These are phyloP conservation scores for Isotomurus palustris DNA, from an alignment of 2,888 invertebrate genomes.

Conservation along the genomic window DNA sequence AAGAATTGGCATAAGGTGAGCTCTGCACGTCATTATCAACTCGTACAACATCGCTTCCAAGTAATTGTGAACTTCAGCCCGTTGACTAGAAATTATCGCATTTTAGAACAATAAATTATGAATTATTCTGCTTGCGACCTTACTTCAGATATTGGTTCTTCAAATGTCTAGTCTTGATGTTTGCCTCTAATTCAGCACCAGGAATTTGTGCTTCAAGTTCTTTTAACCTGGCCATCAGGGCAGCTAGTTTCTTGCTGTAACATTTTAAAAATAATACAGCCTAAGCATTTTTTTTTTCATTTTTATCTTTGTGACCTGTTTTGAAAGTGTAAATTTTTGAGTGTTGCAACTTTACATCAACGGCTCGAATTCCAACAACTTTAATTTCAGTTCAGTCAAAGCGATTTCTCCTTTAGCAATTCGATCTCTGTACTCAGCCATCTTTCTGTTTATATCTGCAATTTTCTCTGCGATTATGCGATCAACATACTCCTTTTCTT, in stretches of 20 bases:
- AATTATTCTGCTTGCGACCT: conserved; percentile 1
- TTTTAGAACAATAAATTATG: conserved; percentile 7
- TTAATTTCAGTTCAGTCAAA: conserved; percentile 23
- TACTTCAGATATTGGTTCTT: conserved; percentile 43
- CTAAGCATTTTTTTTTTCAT: neutral
- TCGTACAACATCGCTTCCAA: conserved; percentile 38
- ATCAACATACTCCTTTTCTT: conserved; percentile 31
- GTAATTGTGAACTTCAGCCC: conserved; percentile 39
- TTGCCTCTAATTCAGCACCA: conserved; percentile 39
- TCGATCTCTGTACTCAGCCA: conserved; percentile 20
- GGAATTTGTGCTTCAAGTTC: conserved; percentile 38
- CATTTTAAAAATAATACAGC: neutral
- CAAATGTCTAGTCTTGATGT: conserved; percentile 40
- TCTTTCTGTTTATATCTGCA: conserved; percentile 28
- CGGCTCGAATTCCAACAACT: conserved; percentile 37
- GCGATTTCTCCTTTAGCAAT: conserved; percentile 26
- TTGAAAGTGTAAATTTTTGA: neutral
- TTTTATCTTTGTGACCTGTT: too few species aligned
- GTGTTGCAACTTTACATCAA: conserved; percentile 34
- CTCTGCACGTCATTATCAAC: conserved; percentile 32
- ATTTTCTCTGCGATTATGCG: conserved; percentile 28
- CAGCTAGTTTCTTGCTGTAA: conserved; percentile 34
- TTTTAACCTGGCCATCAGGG: conserved; percentile 29
- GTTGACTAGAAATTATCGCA: conserved; percentile 27
- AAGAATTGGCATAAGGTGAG: conserved; percentile 42